These are phyloP conservation scores for Antennarius maculatus DNA, from an alignment of 2,797 vertebrate species.

Conservation along the genomic window DNA sequence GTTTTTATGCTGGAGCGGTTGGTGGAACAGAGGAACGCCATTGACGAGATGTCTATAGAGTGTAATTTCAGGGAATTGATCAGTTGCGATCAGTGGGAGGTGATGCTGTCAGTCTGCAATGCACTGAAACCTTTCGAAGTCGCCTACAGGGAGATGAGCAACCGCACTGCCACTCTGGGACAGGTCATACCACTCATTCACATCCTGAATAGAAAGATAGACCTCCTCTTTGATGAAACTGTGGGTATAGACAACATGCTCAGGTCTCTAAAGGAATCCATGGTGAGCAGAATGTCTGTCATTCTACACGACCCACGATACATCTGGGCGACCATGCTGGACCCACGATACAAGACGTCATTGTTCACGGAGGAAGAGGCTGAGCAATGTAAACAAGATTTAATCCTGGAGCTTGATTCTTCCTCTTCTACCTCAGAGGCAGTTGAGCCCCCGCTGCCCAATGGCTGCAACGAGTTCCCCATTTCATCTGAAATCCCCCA, in stretches of 20 bases:
- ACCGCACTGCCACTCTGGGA: constrained; percentile 90
- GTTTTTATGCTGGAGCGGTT: constrained; percentile 96
- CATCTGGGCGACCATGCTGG: constrained; percentile 94
- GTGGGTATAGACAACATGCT: constrained; percentile 99
- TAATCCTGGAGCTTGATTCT: constrained; percentile 93
- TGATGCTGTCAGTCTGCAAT: constrained; percentile 96
- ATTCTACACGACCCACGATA: constrained; percentile 91
- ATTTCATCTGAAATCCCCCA: constrained; percentile 74
- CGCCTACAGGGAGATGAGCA: constrained; percentile 93
- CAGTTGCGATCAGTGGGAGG: constrained; percentile 98
- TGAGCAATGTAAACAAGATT: constrained; percentile 92
- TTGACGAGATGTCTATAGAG: constrained; percentile 93
- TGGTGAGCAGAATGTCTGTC: constrained; percentile 91
- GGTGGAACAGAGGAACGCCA: constrained; percentile 93
- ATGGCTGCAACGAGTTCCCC: constrained; percentile 84
- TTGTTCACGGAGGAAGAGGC: constrained; percentile 96
- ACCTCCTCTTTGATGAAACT: constrained; percentile 95
- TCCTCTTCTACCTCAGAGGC: constrained; percentile 90
- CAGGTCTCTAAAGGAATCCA: constrained; percentile 92
- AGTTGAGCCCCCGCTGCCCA: constrained; percentile 79
- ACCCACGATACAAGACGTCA: constrained; percentile 96
- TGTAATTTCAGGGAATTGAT: constrained; percentile 96
- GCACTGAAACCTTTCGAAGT: constrained; percentile 95
- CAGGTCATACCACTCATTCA: constrained; percentile 99
- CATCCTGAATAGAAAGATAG: constrained; percentile 94